These are phyloP conservation scores for Zaprionus camerounensis DNA, from an alignment of 1,140 invertebrate genomes.

Conservation along the genomic window DNA sequence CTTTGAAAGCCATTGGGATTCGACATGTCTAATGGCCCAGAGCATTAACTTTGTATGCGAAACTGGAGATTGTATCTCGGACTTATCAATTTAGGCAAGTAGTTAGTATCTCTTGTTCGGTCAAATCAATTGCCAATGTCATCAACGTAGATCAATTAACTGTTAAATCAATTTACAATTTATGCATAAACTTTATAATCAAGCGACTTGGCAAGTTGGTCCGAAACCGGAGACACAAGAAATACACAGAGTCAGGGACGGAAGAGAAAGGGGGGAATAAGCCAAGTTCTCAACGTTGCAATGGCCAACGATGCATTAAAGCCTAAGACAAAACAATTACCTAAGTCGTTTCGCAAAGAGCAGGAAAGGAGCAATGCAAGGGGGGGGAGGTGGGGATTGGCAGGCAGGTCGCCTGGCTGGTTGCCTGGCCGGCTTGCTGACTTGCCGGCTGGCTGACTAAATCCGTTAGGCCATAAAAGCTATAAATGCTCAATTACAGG, in stretches of 20 bases:
- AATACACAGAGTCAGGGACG: background rate
- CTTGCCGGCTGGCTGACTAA: constrained; percentile 40
- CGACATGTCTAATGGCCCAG: constrained; percentile 21
- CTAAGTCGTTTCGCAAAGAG: constrained; percentile 32
- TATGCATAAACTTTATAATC: constrained; percentile 82
- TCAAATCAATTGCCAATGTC: constrained; percentile 46
- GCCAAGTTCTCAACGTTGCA: constrained; percentile 13
- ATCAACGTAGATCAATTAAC: constrained; percentile 75
- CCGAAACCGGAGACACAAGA: constrained; percentile 6
- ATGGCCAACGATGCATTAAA: constrained; percentile 55
- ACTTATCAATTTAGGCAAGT: constrained; percentile 28
- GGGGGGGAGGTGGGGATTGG: background rate
- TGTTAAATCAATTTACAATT: constrained; percentile 80
- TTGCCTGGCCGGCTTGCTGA: background rate
- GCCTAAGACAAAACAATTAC: constrained; percentile 77
- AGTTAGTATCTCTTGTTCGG: constrained; percentile 9
- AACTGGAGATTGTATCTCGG: constrained; percentile 15
- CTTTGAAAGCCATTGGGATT: constrained; percentile 15
- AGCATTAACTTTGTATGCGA: constrained; percentile 36
- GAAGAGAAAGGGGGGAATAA: background rate
- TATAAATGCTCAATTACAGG: constrained; percentile 82
- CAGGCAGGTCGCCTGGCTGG: background rate
- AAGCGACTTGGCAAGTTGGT: constrained; percentile 63
- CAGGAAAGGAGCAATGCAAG: background rate
- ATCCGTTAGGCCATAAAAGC: constrained; percentile 82